A percentile compares a stretch with the other conserved stretches of the same genome.
Evolutionary conservation across 2,797 vertebrate species (phyloP).

Genomic region (Artibeus lituratus): DNA sequence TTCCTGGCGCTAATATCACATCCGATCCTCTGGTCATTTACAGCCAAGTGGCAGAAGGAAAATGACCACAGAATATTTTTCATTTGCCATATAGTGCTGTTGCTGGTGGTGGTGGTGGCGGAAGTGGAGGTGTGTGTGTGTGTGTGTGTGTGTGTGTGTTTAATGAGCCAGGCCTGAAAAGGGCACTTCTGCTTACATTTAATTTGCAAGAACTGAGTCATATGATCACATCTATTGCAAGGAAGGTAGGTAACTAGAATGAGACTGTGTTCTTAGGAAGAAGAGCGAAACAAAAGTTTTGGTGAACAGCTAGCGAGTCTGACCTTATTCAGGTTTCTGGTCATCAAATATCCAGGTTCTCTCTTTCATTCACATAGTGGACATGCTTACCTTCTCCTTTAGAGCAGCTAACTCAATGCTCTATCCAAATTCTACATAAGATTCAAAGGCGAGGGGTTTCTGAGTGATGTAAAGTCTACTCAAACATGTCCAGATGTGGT

Average conservation of each 20-base stretch:
- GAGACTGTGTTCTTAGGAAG: background rate
- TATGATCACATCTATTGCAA: background rate
- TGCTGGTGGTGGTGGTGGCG: background rate
- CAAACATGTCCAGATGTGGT: background rate
- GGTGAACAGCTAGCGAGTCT: background rate
- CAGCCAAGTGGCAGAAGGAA: background rate
- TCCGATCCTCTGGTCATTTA: background rate
- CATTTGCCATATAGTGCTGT: background rate
- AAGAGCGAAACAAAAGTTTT: background rate
- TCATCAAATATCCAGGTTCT: background rate
- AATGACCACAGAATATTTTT: background rate
- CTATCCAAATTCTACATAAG: background rate
- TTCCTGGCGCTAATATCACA: background rate
- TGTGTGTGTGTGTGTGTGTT: background rate
- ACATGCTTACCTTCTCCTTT: background rate
- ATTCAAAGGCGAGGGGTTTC: background rate
- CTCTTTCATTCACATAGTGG: background rate
- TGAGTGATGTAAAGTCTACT: background rate
- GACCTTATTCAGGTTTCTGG: background rate
- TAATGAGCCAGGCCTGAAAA: background rate
- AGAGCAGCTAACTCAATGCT: background rate
- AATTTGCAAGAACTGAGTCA: background rate
- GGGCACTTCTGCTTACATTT: background rate
- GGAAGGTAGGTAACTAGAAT: background rate
- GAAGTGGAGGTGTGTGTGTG: background rate